Evolutionary conservation across 2,113 vertebrate genomes (phyloP).

Genomic region (Spea multiplicata): DNA sequence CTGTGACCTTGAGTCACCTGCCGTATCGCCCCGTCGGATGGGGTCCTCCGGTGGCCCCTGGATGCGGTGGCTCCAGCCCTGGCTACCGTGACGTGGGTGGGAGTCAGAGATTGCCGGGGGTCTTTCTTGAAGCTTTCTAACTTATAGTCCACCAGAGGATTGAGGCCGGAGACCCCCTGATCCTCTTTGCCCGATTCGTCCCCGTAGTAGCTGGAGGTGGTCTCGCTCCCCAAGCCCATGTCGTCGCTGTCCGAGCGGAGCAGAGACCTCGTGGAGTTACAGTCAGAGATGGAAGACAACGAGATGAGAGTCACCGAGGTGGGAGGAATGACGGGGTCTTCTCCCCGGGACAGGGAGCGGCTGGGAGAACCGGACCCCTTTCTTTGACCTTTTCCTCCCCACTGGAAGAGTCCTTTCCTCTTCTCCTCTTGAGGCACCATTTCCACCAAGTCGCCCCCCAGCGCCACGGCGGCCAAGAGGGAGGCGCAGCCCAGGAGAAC

Average conservation of each 20-base stretch:
- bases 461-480: conserved; percentile 75
- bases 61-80: conserved; percentile 57
- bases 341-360: conserved; percentile 56
- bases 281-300: conserved; percentile 84
- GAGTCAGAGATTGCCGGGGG: conserved; percentile 85
- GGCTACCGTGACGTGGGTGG: conserved; percentile 78
- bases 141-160: conserved; percentile 81
- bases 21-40: conserved; percentile 79
- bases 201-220: not conserved
- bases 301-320: conserved; percentile 82
- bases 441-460: conserved; percentile 74
- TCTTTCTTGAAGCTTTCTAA: conserved; percentile 88
- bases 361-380: conserved; percentile 69
- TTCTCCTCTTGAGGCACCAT: conserved; percentile 72
- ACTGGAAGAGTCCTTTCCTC: conserved; percentile 80
- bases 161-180: conserved; percentile 53
- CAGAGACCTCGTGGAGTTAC: conserved; percentile 87
- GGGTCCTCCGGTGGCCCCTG: conserved; percentile 79
- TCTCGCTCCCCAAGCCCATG: conserved; percentile 46
- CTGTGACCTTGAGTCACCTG: conserved; percentile 68
- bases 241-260: conserved; percentile 83
- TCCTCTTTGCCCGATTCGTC: not conserved
- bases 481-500: conserved; percentile 77
- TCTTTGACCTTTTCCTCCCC: conserved; percentile 68
- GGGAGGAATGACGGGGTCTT: conserved; percentile 60